Conservation (phyloP, 2,888 invertebrate genomes). For the Orchestes rusci region DNA sequence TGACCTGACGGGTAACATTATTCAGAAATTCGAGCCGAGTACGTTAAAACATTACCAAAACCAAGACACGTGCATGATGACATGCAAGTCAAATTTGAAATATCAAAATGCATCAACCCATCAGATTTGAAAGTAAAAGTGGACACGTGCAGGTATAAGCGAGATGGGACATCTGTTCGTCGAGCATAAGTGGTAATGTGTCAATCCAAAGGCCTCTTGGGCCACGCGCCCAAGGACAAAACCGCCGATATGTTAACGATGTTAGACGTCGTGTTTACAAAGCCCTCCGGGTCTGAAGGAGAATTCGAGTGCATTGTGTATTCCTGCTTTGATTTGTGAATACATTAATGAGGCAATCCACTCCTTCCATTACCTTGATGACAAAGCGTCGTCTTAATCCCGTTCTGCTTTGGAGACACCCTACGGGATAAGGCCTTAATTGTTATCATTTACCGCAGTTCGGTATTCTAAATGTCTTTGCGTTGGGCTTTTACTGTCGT, state of each 20-base stretch:
- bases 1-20: too few species aligned
- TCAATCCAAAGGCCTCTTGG: conserved; percentile 16
- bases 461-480: conserved; percentile 23
- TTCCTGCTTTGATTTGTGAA: conserved; percentile 43
- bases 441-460: conserved; percentile 41
- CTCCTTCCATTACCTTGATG: conserved; percentile 44
- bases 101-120: conserved; percentile 15
- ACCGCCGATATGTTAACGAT: conserved; percentile 22
- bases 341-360: conserved; percentile 43
- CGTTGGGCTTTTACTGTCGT: conserved; percentile 3
- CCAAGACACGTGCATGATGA: too few species aligned
- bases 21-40: too few species aligned
- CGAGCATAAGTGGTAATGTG: conserved; percentile 23
- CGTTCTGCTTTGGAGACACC: too few species aligned
- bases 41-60: too few species aligned
- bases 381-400: conserved; percentile 43
- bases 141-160: conserved; percentile 20
- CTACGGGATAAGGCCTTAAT: conserved; percentile 38
- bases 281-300: conserved; percentile 12
- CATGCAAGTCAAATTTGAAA: conserved; percentile 18
- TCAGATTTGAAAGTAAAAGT: conserved; percentile 16
- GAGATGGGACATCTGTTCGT: conserved; percentile 19
- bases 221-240: conserved; percentile 24
- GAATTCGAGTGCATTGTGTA: conserved; percentile 37
- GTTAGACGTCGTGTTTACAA: conserved; percentile 22